Evolutionary conservation across 2,797 vertebrate genomes (phyloP).

Genomic region (Aldrovandia affinis): DNA sequence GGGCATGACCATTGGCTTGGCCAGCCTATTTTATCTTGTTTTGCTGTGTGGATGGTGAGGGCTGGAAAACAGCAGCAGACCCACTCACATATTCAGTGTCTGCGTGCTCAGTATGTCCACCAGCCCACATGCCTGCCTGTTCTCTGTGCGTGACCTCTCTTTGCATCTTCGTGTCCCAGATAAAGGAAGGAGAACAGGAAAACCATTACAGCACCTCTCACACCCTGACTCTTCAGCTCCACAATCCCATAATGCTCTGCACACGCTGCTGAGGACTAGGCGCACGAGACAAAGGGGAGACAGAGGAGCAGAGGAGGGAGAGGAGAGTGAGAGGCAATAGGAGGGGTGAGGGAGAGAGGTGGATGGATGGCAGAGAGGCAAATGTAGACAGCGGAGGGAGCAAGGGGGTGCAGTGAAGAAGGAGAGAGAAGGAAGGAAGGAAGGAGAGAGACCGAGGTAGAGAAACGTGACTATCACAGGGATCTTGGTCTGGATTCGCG

Average conservation of each 20-base stretch:
- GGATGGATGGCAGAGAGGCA: neutral
- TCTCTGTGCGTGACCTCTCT: neutral
- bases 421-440: neutral
- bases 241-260: neutral
- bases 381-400: neutral
- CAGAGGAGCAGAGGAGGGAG: no score
- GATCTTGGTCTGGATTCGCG: neutral
- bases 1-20: no score
- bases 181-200: neutral
- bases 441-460: neutral
- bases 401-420: neutral
- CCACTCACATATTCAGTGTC: neutral
- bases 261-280: neutral
- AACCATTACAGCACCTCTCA: constrained; percentile 16
- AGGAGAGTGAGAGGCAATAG: neutral
- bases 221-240: neutral
- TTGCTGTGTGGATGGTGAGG: neutral
- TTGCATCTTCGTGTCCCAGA: neutral
- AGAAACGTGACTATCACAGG: neutral
- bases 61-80: no score
- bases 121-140: neutral
- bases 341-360: neutral
- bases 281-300: neutral
- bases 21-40: neutral
- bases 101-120: neutral